Conservation (phyloP, 2,888 invertebrate species). For the Prionchulus punctatus region DNA sequence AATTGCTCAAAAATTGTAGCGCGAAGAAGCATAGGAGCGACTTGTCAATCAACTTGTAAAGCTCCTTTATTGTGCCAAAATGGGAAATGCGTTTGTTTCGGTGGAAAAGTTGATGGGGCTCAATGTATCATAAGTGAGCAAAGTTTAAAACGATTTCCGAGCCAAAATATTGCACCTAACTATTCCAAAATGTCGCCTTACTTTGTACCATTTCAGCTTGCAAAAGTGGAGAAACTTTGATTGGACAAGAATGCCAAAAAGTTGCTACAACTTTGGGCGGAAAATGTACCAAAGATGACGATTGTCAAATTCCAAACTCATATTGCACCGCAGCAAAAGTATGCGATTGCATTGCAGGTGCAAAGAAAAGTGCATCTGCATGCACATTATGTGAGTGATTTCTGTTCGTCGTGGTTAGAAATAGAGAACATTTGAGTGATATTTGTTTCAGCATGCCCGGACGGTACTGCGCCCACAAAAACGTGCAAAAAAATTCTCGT, state of each 20-base stretch:
- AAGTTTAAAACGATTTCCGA: too few relatives aligned
- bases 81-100: constrained; percentile 31
- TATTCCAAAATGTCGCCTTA: too few relatives aligned
- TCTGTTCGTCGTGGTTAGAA: too few relatives aligned
- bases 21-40: constrained; percentile 26
- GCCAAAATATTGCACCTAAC: too few relatives aligned
- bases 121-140: constrained; percentile 2
- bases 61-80: constrained; percentile 29
- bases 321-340: constrained; percentile 18
- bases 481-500: constrained; percentile 28
- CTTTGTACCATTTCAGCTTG: constrained; percentile 6
- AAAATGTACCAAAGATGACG: constrained; percentile 16
- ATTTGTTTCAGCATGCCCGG: constrained; percentile 25
- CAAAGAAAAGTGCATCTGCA: constrained; percentile 22
- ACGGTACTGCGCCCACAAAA: constrained; percentile 26
- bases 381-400: constrained; percentile 11
- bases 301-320: constrained; percentile 28
- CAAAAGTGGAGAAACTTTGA: neutral
- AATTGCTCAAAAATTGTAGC: too few relatives aligned
- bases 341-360: constrained; percentile 29
- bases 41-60: constrained; percentile 29
- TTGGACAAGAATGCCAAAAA: neutral
- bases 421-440: too few relatives aligned
- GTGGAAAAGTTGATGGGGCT: constrained; percentile 10
- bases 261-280: neutral